Evolutionary conservation across 1,140 invertebrate species (phyloP).

Genomic region (Elymnias hypermnestra): DNA sequence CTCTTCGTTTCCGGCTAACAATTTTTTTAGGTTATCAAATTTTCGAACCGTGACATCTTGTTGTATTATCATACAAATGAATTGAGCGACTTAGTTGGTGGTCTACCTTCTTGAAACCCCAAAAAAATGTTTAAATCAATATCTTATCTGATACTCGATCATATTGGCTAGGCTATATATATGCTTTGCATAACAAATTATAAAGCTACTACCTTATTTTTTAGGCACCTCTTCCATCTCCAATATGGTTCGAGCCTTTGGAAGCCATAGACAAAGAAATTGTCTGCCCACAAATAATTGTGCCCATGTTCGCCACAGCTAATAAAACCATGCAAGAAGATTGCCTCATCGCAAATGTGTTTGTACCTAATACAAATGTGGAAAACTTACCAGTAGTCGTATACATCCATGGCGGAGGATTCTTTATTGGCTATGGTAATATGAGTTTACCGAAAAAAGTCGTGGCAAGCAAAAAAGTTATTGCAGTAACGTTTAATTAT

Average conservation of each 20-base stretch:
- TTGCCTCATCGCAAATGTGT: conserved; percentile 21
- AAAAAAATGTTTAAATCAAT: too few relatives aligned
- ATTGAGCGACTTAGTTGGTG: too few relatives aligned
- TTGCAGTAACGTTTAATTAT: conserved; percentile 36
- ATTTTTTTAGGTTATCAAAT: too few relatives aligned
- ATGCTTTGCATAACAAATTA: too few relatives aligned
- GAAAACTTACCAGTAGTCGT: conserved; percentile 23
- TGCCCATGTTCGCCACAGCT: neutral
- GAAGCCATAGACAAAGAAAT: conserved; percentile 24
- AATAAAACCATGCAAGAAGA: conserved; percentile 3
- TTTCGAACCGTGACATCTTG: too few relatives aligned
- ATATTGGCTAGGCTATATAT: too few relatives aligned
- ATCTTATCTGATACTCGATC: too few relatives aligned
- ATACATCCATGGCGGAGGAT: conserved; percentile 22
- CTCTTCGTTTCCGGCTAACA: too few relatives aligned
- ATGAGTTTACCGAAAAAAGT: conserved; percentile 16
- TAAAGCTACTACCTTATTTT: conserved; percentile 10
- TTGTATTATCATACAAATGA: too few relatives aligned
- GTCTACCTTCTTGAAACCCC: too few relatives aligned
- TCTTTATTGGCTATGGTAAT: conserved; percentile 8
- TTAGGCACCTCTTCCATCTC: conserved; percentile 29
- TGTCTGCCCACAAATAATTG: conserved; percentile 26
- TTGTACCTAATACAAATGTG: conserved; percentile 20
- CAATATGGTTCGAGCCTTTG: conserved; percentile 20
- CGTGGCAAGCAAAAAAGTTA: conserved; percentile 21